Evolutionary conservation across 2,888 invertebrate genomes (phyloP).

Genomic region (Drosophila quinaria): DNA sequence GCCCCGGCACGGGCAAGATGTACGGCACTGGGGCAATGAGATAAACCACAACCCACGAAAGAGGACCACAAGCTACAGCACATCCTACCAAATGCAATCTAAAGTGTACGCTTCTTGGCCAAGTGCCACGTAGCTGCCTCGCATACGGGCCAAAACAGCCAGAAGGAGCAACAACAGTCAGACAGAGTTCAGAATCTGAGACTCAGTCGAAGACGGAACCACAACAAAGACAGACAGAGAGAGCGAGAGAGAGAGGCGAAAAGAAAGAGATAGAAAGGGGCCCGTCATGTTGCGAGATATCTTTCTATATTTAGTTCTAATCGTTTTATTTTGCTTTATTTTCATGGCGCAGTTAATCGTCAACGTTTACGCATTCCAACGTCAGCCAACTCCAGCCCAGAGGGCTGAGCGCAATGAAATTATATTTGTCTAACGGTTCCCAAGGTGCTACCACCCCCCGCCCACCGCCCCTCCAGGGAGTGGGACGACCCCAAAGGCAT

Average conservation of each 20-base stretch:
- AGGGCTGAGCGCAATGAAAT: conserved; percentile 83
- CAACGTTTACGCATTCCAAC: conserved; percentile 85
- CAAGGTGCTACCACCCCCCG: background rate
- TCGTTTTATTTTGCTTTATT: conserved; percentile 85
- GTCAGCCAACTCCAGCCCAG: conserved; percentile 81
- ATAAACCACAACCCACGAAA: conserved; percentile 18
- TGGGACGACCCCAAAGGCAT: conserved; percentile 10
- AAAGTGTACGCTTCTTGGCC: conserved; percentile 47
- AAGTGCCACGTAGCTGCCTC: conserved; percentile 49
- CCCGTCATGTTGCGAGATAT: conserved; percentile 85
- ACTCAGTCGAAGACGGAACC: background rate
- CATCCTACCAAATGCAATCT: conserved; percentile 49
- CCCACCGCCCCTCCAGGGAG: background rate
- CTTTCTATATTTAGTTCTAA: conserved; percentile 84
- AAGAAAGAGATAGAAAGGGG: conserved; percentile 18
- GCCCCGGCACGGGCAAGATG: conserved; percentile 38
- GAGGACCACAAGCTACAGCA: conserved; percentile 2
- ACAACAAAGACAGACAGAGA: background rate
- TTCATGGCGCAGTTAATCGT: conserved; percentile 85
- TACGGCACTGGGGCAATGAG: conserved; percentile 67
- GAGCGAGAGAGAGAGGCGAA: conserved; percentile 10
- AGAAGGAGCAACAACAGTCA: conserved; percentile 19
- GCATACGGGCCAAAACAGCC: conserved; percentile 15
- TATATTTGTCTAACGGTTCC: conserved; percentile 76
- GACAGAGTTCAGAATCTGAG: background rate